Evolutionary conservation across 2,113 vertebrate species (phyloP), one percentile per base, ranked within the genome.

Genomic region (Thamnophis sirtalis): DNA sequence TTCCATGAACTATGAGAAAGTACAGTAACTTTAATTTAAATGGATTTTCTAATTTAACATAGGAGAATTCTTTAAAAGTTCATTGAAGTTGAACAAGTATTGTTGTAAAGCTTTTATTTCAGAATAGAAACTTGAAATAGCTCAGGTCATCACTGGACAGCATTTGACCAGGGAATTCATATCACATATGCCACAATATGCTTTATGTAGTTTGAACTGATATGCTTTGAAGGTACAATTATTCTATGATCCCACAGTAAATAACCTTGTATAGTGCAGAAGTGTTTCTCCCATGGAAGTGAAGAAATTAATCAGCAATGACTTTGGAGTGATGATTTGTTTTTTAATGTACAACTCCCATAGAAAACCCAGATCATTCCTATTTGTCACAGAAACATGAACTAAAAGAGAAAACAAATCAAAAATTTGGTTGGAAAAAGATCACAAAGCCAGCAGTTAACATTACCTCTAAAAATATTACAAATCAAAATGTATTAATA

Each of bases 191-290:
- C 96, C 95, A 93, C 21, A 87, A 96, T 95, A 94, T 86, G 95
- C 94, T 96, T 93, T 92, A 92, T 94, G 96, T 89, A 95, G 96
- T 96, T 94, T 95, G 92, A 97, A 92, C 95, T 97, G 96, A 97
- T 97, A 93, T 96, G 95, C 95, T 97, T 95, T 96, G 94, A 96
- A 96, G 95, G 96, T 95, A 96, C 97, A 97, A 96, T 96, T 95
- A 97, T 94, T 92, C 92, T 94, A 95, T 91, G 92, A 96, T 97
- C 95, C 95, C 94, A 96, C 96, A 97, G 97, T 96, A 96, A 89
- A 94, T 96, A 96, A 96, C 95, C 94, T 97, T 97, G 92, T 93
- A 92, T 92, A 95, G 92, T 92, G 87, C 92, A 96, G 94, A 94
- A 96, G 93, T 92, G 54, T 94, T 94, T 96, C 73, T 85, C 48